Evolutionary conservation across 2,888 invertebrate species (phyloP), one percentile per base, ranked within the genome.

Genomic region (Ceramica pisi): DNA sequence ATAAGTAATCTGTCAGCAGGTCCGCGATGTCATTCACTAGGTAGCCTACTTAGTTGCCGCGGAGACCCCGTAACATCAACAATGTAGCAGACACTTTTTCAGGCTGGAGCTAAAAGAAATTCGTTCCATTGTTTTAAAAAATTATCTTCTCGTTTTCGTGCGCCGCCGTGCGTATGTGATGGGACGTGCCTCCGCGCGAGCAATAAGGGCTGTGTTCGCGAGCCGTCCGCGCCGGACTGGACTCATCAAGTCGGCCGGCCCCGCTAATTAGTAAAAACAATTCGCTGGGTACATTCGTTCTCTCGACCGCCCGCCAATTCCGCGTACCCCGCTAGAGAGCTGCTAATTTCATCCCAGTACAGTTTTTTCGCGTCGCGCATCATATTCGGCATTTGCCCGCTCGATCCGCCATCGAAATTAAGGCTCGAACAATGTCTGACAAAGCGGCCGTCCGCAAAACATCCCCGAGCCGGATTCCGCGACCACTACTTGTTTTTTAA

Each of bases 371-470:
- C 92, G 92, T 92, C 94, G 94, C 93, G 94, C 95, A 94, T 95
- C 95, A 95, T 95, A 96, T 95, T 96, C 95, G 96, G 95, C 94
- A 95, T 95, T 95, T 94, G 95, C 89, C 92, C 94, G 93, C 94
- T 94, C 94, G 95, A 94, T 94, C 90, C 93, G 91, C 94, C 95
- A 93, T 94, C 94, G 95, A 95, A 95, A 96, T 96, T 96, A 95
- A 95, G 94, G 95, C 92, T 90, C 91, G 94, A 95, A 95, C 96
- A 96, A 96, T 96, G 96, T 95, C 95, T 88, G 94, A 95, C 95
- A 96, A 96, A 96, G 96, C 96, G 92, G 87, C 95, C 96, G 96
- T 95, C 95, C 86, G 92, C 95, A 95, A 96, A 95, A 95, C 96
- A 95, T 95, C 89, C 92, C 87, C 87, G 91, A 90, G 92, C 95